These are phyloP conservation scores for Eilema griseolum DNA, from an alignment of 2,888 invertebrate genomes.

Conservation along the genomic window DNA sequence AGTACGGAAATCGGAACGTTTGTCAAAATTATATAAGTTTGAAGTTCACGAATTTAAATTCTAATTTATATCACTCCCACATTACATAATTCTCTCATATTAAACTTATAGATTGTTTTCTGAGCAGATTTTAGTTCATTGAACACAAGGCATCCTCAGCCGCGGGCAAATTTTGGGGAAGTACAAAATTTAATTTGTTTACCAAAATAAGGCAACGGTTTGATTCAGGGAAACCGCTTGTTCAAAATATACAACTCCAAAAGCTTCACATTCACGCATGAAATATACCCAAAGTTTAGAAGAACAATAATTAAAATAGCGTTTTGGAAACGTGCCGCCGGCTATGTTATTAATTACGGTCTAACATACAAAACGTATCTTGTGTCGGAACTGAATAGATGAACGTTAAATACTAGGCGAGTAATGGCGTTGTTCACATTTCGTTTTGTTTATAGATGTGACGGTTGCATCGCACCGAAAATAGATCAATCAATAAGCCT, in stretches of 20 bases:
- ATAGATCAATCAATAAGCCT: no score
- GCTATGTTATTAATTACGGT: constrained; percentile 59
- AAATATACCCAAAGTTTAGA: constrained; percentile 37
- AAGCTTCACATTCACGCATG: constrained; percentile 26
- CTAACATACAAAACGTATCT: constrained; percentile 52
- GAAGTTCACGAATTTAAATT: not conserved
- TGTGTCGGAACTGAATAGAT: constrained; percentile 44
- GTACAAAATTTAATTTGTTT: constrained; percentile 18
- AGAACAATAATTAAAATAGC: constrained; percentile 62
- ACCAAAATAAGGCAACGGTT: constrained; percentile 16
- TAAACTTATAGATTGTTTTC: not conserved
- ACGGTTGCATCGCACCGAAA: not conserved
- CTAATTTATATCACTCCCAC: not conserved
- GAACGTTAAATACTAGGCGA: constrained; percentile 43
- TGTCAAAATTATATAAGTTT: not conserved
- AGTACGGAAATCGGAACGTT: not conserved
- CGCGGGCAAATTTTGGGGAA: constrained; percentile 5
- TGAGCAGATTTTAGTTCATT: constrained; percentile 6
- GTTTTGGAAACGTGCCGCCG: constrained; percentile 51
- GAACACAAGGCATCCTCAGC: not conserved
- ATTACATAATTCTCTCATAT: not conserved
- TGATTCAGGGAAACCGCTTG: constrained; percentile 17
- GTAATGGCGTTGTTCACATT: constrained; percentile 15
- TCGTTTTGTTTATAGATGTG: constrained; percentile 12
- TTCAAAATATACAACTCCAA: constrained; percentile 15